A percentile compares a stretch with the other conserved stretches of the same genome.
Evolutionary conservation across 2,888 invertebrate species (phyloP).

Genomic region (Conistra vaccinii): DNA sequence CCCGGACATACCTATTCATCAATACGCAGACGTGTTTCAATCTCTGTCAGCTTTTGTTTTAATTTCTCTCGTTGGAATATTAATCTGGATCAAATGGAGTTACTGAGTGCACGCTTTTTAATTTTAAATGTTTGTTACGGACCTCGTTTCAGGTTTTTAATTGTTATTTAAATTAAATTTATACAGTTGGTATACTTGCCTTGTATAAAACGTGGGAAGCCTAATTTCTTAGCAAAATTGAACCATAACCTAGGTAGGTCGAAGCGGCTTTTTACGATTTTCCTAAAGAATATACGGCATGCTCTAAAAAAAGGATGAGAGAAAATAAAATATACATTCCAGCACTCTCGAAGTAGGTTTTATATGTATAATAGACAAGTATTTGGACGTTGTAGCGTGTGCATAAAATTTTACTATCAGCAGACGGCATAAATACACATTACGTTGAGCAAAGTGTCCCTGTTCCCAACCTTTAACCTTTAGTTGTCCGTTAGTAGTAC

Average conservation of each 20-base stretch:
- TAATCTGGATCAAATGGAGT: slow-evolving; percentile 64
- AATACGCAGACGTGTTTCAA: slow-evolving; percentile 65
- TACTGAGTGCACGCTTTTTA: slow-evolving; percentile 25
- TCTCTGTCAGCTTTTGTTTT: slow-evolving; percentile 68
- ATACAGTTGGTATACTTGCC: background rate
- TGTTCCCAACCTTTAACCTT: slow-evolving; percentile 62
- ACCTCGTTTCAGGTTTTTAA: background rate
- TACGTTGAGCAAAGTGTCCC: slow-evolving; percentile 48
- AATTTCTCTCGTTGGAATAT: slow-evolving; percentile 59
- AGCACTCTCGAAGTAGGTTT: slow-evolving; percentile 42
- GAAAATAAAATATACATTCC: slow-evolving; percentile 44
- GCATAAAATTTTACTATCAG: slow-evolving; percentile 65
- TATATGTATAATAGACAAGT: slow-evolving; percentile 54
- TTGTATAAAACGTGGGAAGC: background rate
- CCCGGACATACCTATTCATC: slow-evolving; percentile 61
- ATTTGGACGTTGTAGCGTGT: slow-evolving; percentile 42
- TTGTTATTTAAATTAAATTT: background rate
- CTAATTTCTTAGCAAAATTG: background rate
- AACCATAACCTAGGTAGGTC: background rate
- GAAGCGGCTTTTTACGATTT: slow-evolving; percentile 30
- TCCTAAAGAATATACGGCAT: slow-evolving; percentile 13
- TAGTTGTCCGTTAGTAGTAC: slow-evolving; percentile 28
- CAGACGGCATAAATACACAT: slow-evolving; percentile 62
- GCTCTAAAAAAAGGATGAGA: slow-evolving; percentile 23
- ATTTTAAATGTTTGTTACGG: slow-evolving; percentile 11